phyloP scores from a whole-genome alignment of 2,113 vertebrate species.

The Toxotes jaculatrix region DNA sequence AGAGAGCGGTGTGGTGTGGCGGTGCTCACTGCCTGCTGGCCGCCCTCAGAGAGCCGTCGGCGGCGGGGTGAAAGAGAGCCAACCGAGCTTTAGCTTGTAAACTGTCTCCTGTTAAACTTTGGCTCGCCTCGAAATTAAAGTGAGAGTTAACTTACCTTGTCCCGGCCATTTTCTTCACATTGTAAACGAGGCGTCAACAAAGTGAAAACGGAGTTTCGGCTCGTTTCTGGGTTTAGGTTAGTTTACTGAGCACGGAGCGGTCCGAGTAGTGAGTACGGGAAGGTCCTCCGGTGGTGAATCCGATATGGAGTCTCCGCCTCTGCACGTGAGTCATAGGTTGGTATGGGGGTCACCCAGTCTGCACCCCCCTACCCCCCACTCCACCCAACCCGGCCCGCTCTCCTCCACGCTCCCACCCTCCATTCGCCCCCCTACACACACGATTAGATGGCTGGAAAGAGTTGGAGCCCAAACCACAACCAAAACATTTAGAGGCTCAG shows the following conservation, averaged over 20 bases:
- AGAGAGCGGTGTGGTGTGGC: not conserved
- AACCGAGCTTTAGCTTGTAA: not conserved
- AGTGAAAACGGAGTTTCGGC: not conserved
- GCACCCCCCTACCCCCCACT: not conserved
- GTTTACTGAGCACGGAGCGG: not conserved
- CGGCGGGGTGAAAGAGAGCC: slow-evolving; percentile 10
- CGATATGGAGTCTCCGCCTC: slow-evolving; percentile 78
- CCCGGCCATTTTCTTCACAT: slow-evolving; percentile 85
- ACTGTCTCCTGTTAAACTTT: slow-evolving; percentile 35
- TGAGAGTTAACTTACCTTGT: slow-evolving; percentile 69
- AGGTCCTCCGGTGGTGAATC: slow-evolving; percentile 57
- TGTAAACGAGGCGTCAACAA: slow-evolving; percentile 52
- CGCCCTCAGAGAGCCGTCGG: not conserved
- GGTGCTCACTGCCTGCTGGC: not conserved
- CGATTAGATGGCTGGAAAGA: not conserved
- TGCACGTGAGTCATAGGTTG: slow-evolving; percentile 71
- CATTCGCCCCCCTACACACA: not conserved
- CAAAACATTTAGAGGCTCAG: slow-evolving; percentile 4
- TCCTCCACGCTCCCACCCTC: not conserved
- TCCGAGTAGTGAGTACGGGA: slow-evolving; percentile 39
- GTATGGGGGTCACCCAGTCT: slow-evolving; percentile 65
- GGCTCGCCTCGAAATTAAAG: not conserved
- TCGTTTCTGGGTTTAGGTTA: not conserved
- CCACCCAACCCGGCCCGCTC: not conserved
- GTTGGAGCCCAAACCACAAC: not conserved